A percentile compares a stretch with the other conserved stretches of the same genome.
Conservation (phyloP, 2,797 vertebrate genomes). For the Typhlichthys eigenmanni region DNA sequence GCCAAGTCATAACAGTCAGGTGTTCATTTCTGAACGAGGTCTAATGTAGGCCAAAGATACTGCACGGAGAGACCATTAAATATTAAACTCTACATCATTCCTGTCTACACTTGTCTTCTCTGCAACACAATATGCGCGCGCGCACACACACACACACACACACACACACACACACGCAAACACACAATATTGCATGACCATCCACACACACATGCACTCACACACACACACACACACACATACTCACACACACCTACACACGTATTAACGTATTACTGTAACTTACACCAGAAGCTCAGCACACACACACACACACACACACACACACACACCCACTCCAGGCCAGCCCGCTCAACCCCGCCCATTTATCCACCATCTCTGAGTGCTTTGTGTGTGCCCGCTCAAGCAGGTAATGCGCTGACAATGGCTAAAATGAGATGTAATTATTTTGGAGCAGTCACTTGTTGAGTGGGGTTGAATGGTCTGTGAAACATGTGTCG, state of each 20-base stretch:
- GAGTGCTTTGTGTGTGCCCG: conserved; percentile 58
- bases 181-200: conserved; percentile 8
- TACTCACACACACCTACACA: too few species aligned
- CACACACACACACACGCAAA: conserved; percentile 21
- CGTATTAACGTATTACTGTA: too few species aligned
- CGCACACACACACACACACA: conserved; percentile 21
- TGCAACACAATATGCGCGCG: conserved; percentile 48
- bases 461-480: conserved; percentile 64
- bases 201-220: neutral
- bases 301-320: conserved; percentile 16
- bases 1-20: conserved; percentile 45
- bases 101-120: conserved; percentile 25
- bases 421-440: conserved; percentile 73
- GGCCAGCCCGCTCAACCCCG: conserved; percentile 19
- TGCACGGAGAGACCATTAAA: conserved; percentile 61
- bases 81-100: conserved; percentile 73
- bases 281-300: conserved; percentile 3
- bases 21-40: conserved; percentile 52
- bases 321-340: conserved; percentile 1
- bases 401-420: conserved; percentile 70
- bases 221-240: neutral
- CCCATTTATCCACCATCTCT: conserved; percentile 52
- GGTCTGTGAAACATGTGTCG: conserved; percentile 58
- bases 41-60: conserved; percentile 57
- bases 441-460: conserved; percentile 71